A percentile compares a stretch with the other conserved stretches of the same genome.
These are phyloP conservation scores for Trichopria drosophilae DNA, from an alignment of 2,888 invertebrate genomes.

Conservation along the genomic window DNA sequence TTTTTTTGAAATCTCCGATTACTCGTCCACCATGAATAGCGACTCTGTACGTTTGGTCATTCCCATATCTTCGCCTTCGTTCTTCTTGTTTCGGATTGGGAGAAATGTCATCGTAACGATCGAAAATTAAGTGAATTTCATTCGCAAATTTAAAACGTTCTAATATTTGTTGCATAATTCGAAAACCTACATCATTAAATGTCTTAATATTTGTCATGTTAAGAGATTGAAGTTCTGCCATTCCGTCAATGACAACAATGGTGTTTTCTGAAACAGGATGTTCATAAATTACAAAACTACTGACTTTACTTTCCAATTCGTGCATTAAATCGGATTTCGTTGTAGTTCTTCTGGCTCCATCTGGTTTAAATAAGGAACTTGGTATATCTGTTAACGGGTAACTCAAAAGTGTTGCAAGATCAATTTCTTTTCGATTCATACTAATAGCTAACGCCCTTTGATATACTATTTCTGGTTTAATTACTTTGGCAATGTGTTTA, in stretches of 20 bases:
- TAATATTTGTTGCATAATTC: not conserved
- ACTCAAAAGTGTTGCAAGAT: constrained; percentile 2
- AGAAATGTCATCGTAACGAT: constrained; percentile 6
- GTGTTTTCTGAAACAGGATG: not conserved
- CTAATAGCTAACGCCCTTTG: constrained; percentile 10
- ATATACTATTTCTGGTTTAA: constrained; percentile 1
- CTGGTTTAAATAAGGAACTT: not conserved
- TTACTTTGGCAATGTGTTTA: constrained; percentile 1
- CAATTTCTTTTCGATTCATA: not conserved
- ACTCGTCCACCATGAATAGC: not conserved
- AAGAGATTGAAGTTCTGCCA: constrained; percentile 3
- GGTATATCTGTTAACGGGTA: constrained; percentile 3
- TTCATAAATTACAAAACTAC: not conserved
- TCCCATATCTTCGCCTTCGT: constrained; percentile 2
- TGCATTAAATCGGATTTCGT: constrained; percentile 6
- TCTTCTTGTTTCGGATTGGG: constrained; percentile 9
- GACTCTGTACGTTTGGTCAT: not conserved
- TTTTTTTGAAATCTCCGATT: constrained; percentile 1
- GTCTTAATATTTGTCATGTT: not conserved
- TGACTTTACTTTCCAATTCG: constrained; percentile 3
- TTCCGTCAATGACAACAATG: constrained; percentile 4
- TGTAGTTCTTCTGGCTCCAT: constrained; percentile 6
- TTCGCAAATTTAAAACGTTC: not conserved
- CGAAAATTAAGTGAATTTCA: constrained; percentile 7
- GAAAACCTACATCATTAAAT: not conserved